phyloP scores from a whole-genome alignment of 2,888 invertebrate genomes.

The Serripes groenlandicus region DNA sequence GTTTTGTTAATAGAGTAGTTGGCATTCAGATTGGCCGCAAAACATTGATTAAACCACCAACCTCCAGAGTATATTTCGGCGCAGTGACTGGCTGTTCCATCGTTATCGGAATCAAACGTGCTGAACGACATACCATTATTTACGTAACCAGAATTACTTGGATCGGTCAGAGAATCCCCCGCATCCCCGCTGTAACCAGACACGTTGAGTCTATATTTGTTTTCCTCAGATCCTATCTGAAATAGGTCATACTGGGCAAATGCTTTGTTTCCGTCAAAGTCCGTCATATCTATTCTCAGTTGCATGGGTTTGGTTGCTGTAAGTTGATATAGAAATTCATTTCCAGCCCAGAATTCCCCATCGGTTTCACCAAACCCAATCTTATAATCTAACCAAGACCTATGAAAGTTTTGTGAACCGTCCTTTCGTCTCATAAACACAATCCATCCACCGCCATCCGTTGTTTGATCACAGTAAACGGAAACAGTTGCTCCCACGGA shows the following conservation, averaged over 20 bases:
- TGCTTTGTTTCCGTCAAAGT: neutral
- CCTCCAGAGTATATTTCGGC: neutral
- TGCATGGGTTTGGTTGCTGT: neutral
- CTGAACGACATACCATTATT: neutral
- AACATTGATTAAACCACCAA: constrained; percentile 1
- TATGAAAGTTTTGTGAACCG: neutral
- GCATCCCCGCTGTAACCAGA: neutral
- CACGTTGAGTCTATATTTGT: neutral
- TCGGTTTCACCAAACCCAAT: neutral
- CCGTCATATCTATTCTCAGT: neutral
- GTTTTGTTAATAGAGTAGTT: neutral
- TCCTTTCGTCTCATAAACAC: too few species aligned
- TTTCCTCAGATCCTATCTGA: neutral
- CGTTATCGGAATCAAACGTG: constrained; percentile 8
- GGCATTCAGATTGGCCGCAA: neutral
- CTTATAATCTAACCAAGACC: neutral
- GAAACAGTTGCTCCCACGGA: too few species aligned
- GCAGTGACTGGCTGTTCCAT: neutral
- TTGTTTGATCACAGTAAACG: too few species aligned
- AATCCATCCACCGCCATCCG: too few species aligned
- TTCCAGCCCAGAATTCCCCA: neutral
- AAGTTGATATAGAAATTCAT: neutral
- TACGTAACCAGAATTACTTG: too few species aligned
- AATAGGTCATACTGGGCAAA: neutral
- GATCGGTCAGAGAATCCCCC: neutral